phyloP scores from a whole-genome alignment of 2,797 vertebrate genomes.

The Phrynocephalus forsythii region DNA sequence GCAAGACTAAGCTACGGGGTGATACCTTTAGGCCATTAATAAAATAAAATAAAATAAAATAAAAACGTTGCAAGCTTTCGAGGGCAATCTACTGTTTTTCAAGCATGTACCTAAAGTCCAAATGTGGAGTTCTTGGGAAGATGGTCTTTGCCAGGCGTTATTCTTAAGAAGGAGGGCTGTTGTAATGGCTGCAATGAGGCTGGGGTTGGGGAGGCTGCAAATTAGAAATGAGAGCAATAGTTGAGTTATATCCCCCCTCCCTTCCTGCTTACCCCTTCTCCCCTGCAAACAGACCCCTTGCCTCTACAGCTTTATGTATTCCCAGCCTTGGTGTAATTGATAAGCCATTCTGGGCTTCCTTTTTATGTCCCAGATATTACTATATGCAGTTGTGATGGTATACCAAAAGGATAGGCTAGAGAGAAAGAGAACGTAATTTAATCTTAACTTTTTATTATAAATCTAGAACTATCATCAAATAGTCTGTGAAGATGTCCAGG shows the following conservation, averaged over 20 bases:
- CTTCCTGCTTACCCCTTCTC: neutral
- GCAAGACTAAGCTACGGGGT: too few relatives aligned
- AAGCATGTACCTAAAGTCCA: too few relatives aligned
- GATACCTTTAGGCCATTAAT: too few relatives aligned
- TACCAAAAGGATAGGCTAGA: neutral
- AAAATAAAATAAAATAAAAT: too few relatives aligned
- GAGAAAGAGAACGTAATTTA: neutral
- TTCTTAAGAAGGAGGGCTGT: too few relatives aligned
- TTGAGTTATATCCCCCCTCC: neutral
- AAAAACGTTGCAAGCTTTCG: too few relatives aligned
- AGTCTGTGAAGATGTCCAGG: too few relatives aligned
- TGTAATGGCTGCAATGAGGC: neutral
- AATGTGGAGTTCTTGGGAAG: too few relatives aligned
- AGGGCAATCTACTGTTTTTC: too few relatives aligned
- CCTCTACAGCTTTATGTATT: neutral
- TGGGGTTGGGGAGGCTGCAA: neutral
- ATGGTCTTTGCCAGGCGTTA: too few relatives aligned
- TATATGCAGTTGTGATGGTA: neutral
- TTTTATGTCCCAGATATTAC: neutral
- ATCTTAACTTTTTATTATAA: neutral
- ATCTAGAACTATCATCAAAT: neutral
- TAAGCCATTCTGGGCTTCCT: neutral
- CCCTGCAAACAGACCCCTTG: neutral
- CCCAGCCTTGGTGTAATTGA: neutral
- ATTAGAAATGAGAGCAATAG: neutral